Evolutionary conservation across 2,888 invertebrate species (phyloP).

Genomic region (Frankliniella intonsa): DNA sequence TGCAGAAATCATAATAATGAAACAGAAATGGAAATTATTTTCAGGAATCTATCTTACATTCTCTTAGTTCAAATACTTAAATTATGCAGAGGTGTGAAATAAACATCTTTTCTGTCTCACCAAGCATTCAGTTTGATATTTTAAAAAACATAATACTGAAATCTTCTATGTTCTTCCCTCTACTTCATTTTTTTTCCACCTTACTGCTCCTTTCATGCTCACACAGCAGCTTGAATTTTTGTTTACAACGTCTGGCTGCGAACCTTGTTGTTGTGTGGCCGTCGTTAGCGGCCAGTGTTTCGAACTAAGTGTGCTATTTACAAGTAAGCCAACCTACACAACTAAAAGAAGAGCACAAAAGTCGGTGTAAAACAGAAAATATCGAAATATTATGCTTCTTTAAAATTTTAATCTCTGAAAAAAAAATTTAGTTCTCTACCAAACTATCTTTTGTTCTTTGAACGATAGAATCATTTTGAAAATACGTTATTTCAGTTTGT

Average conservation of each 20-base stretch:
- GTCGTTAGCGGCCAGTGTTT: conserved; percentile 15
- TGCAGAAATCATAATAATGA: background rate
- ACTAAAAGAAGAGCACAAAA: background rate
- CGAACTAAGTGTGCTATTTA: background rate
- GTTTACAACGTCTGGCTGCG: conserved; percentile 5
- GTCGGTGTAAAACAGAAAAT: background rate
- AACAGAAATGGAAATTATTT: background rate
- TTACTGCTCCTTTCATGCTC: background rate
- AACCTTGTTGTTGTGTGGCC: background rate
- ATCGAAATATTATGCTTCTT: background rate
- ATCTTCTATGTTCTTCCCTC: background rate
- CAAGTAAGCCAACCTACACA: background rate
- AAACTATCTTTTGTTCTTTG: no score
- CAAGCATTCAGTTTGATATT: background rate
- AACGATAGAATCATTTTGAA: background rate
- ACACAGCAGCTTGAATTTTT: background rate
- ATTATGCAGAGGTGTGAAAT: background rate
- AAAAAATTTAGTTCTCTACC: background rate
- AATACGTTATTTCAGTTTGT: background rate
- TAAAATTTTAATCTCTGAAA: background rate
- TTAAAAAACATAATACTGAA: background rate
- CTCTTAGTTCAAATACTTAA: background rate
- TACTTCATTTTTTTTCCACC: background rate
- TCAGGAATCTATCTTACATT: background rate
- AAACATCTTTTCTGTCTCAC: background rate